These are phyloP conservation scores for Sogatella furcifera DNA, from an alignment of 1,140 invertebrate species.

Conservation along the genomic window DNA sequence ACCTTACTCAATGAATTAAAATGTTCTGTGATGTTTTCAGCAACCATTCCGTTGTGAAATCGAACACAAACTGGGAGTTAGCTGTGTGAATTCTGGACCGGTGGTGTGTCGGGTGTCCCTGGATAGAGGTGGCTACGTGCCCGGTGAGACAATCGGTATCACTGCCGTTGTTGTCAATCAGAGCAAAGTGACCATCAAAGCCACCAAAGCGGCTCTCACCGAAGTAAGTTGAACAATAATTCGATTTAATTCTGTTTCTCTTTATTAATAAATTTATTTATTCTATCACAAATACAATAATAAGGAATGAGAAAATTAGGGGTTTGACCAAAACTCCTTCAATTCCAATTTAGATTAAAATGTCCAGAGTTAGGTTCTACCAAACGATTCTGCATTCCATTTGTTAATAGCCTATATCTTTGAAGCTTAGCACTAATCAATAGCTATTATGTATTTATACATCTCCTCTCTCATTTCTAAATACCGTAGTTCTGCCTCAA, in stretches of 20 bases:
- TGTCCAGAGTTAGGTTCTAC: no score
- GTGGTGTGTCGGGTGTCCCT: conserved; percentile 74
- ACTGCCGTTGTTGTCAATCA: conserved; percentile 77
- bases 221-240: conserved; percentile 58
- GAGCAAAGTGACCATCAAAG: conserved; percentile 65
- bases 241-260: no score
- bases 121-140: conserved; percentile 85
- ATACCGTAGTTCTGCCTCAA: no score
- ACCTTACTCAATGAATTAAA: no score
- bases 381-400: no score
- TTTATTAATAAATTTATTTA: no score
- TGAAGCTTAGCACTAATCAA: no score
- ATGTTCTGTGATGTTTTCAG: conserved; percentile 37
- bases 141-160: conserved; percentile 81
- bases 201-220: conserved; percentile 63
- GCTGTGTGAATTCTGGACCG: conserved; percentile 70
- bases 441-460: no score
- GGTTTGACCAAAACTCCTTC: no score
- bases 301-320: not conserved
- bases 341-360: no score
- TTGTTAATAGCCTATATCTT: no score
- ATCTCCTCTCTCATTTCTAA: no score
- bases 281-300: not conserved
- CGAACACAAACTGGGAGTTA: conserved; percentile 78
- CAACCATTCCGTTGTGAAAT: conserved; percentile 86